These are phyloP conservation scores for Sparidentex hasta DNA, from an alignment of 2,797 vertebrate species.

Conservation along the genomic window DNA sequence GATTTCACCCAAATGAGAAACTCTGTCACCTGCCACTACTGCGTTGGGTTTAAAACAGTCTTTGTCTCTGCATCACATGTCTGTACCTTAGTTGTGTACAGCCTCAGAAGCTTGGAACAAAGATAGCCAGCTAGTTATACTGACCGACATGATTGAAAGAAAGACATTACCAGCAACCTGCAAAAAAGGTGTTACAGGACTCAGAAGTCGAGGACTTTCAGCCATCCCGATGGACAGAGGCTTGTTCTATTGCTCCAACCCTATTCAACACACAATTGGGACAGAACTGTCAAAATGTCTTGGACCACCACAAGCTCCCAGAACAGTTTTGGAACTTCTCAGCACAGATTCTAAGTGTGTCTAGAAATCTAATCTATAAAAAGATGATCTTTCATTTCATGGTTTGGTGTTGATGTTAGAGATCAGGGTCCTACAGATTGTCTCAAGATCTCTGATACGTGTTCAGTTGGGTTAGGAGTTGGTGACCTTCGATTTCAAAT, in stretches of 20 bases:
- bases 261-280: too few relatives aligned
- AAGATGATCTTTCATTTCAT: not conserved
- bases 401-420: not conserved
- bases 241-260: too few relatives aligned
- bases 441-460: not conserved
- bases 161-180: not conserved
- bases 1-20: too few relatives aligned
- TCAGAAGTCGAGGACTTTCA: too few relatives aligned
- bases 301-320: not conserved
- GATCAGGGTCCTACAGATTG: not conserved
- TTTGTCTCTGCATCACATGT: too few relatives aligned
- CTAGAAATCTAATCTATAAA: not conserved
- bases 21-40: too few relatives aligned
- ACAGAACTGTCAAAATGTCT: not conserved
- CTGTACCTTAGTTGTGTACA: too few relatives aligned
- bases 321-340: not conserved
- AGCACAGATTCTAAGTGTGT: not conserved
- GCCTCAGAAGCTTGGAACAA: too few relatives aligned
- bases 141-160: not conserved
- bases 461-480: not conserved
- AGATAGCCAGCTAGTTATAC: too few relatives aligned
- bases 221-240: too few relatives aligned
- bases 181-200: too few relatives aligned
- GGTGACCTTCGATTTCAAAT: not conserved
- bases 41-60: too few relatives aligned